These are phyloP conservation scores for Leuctra nigra DNA, from an alignment of 2,888 invertebrate species.

Conservation along the genomic window DNA sequence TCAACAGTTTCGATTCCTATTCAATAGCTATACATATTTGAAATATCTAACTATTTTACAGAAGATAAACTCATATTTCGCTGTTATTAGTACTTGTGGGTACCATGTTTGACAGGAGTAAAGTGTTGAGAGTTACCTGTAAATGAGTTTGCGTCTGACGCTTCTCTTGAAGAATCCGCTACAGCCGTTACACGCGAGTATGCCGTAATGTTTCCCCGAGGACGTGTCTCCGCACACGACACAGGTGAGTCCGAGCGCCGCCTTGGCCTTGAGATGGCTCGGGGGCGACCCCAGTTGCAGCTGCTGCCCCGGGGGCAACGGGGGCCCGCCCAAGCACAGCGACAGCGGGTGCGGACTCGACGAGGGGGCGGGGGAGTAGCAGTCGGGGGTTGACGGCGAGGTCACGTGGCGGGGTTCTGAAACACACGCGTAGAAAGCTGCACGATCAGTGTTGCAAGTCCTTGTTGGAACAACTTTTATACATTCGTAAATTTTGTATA, in stretches of 20 bases:
- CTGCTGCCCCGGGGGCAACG: slow-evolving; percentile 38
- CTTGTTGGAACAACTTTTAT: too few species aligned
- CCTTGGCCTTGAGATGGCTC: slow-evolving; percentile 36
- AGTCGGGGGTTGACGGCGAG: slow-evolving; percentile 26
- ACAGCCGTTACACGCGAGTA: slow-evolving; percentile 98
- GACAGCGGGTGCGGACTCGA: slow-evolving; percentile 45
- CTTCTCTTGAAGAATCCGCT: slow-evolving; percentile 98
- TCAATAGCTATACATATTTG: too few species aligned
- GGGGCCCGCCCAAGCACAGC: slow-evolving; percentile 50
- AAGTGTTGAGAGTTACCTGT: slow-evolving; percentile 63
- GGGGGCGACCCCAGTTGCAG: not conserved
- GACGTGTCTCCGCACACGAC: slow-evolving; percentile 97
- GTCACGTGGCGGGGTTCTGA: slow-evolving; percentile 13
- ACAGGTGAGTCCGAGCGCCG: slow-evolving; percentile 74
- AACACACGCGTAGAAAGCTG: not conserved
- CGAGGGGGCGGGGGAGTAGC: slow-evolving; percentile 30
- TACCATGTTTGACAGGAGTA: slow-evolving; percentile 1
- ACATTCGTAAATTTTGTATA: too few species aligned
- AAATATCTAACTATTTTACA: too few species aligned
- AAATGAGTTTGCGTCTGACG: slow-evolving; percentile 91
- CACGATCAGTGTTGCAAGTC: not conserved
- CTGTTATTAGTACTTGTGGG: too few species aligned
- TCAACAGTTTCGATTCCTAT: too few species aligned
- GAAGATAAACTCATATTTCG: too few species aligned
- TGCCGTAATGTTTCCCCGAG: slow-evolving; percentile 96